Percentiles rank a stretch among this genome's conserved stretches.
These are phyloP conservation scores for Enoplosus armatus DNA, from an alignment of 2,797 vertebrate genomes.

Conservation along the genomic window DNA sequence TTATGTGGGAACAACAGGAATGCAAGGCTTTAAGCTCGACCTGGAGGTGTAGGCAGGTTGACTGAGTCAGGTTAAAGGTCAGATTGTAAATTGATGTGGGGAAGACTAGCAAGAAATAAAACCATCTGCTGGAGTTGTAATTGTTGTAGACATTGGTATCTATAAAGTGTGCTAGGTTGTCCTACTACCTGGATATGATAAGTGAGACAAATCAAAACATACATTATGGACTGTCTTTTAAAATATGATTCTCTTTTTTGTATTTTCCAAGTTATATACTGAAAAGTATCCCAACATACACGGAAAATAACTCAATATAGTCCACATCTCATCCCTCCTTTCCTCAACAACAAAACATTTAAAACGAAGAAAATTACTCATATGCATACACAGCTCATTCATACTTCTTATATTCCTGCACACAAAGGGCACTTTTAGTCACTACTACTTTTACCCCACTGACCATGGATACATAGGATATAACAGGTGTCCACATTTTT, in stretches of 20 bases:
- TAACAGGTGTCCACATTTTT: not conserved
- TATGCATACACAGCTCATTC: not conserved
- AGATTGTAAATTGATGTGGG: conserved; percentile 33
- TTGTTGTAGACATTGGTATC: not conserved
- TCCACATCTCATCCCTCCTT: not conserved
- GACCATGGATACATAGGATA: not conserved
- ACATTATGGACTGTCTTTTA: not conserved
- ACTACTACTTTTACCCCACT: not conserved
- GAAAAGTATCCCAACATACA: not conserved
- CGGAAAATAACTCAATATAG: not conserved
- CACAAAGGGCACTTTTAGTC: not conserved
- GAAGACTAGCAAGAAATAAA: conserved; percentile 7
- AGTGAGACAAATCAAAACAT: not conserved
- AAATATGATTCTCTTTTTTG: not conserved
- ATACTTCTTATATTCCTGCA: conserved; percentile 4
- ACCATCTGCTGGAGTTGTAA: not conserved
- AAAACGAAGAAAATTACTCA: not conserved
- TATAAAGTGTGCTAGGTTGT: not conserved
- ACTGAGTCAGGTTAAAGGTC: conserved; percentile 55
- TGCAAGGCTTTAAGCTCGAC: conserved; percentile 47
- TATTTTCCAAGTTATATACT: not conserved
- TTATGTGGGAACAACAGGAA: conserved; percentile 54
- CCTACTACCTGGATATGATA: not conserved
- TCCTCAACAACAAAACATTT: not conserved
- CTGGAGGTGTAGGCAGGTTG: conserved; percentile 40